Evolutionary conservation across 2,888 invertebrate genomes (phyloP), one percentile per base, ranked within the genome.

Genomic region (Cosmia trapezina): DNA sequence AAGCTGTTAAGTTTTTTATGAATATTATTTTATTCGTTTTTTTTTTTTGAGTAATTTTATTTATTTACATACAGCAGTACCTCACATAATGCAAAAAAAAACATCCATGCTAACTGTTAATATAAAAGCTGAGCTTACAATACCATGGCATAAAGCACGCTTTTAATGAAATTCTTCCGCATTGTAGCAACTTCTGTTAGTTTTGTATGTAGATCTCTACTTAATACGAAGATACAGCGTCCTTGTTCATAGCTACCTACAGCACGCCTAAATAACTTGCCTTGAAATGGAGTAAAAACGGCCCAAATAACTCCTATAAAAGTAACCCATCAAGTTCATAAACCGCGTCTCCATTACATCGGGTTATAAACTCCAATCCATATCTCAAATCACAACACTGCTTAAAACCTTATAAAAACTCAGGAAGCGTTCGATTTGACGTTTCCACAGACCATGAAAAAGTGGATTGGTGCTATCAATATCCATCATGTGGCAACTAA

Each of bases 381-480:
- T 75, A 75, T 68, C 64, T 75, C 74, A 68, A 61, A 43, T 72
- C 76, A 70, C 63, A 70, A 73, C 57, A 78, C 66, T 74, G 66
- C 76, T 68, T 70, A 70, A 37, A 77, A 73, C 80, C 75, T 72
- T 86, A 81, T 81, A 85, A 84, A 78, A 81, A 81, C 62, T 47
- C 72, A 71, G 80, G 73, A 84, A 87, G 53, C 78, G 64, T 79
- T 83, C 80, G 69, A 80, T 79, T 75, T 80, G 77, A 81, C 83
- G 74, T 80, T 85, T 86, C 72, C 77, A 78, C 75, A 76, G 71
- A 71, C 80, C 75, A 82, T 87, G 80, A 85, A 89, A 89, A 87
- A 87, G 81, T 83, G 85, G 86, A 89, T 87, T 81, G 83, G 68
- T 73, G 77, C 82, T 84, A 88, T 88, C 88, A 88, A 87, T 90